Percentiles rank a stretch among this genome's conserved stretches.
phyloP scores from a whole-genome alignment of 2,888 invertebrate species.

The Latheticus oryzae region DNA sequence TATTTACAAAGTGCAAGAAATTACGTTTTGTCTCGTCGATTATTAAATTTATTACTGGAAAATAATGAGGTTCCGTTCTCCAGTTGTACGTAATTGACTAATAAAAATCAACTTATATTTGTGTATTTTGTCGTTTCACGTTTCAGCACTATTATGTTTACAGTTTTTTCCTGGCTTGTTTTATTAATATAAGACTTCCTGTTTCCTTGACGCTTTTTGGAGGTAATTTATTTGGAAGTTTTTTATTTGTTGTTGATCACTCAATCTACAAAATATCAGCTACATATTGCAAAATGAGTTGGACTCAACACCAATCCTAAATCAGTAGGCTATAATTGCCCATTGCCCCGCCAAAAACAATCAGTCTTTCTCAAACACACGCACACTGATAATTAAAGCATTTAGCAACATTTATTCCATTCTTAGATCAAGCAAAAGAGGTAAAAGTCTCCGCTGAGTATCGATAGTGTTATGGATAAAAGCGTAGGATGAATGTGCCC shows the following conservation, averaged over 20 bases:
- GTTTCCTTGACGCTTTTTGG: too few relatives aligned
- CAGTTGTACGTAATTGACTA: slow-evolving; percentile 11
- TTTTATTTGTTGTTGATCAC: too few relatives aligned
- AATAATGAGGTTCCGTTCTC: slow-evolving; percentile 15
- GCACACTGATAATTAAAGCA: slow-evolving; percentile 29
- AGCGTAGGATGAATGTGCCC: slow-evolving; percentile 49
- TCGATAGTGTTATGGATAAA: slow-evolving; percentile 47
- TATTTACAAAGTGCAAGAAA: neutral
- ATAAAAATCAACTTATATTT: slow-evolving; percentile 12
- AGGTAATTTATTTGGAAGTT: too few relatives aligned
- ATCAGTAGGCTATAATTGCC: too few relatives aligned
- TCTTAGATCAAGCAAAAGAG: too few relatives aligned
- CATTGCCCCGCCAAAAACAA: slow-evolving; percentile 34
- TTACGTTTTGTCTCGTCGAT: slow-evolving; percentile 10
- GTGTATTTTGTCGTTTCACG: slow-evolving; percentile 10
- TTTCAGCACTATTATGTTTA: slow-evolving; percentile 1
- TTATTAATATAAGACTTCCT: too few relatives aligned
- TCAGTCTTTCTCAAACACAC: too few relatives aligned
- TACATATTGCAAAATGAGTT: too few relatives aligned
- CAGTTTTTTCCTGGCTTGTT: neutral
- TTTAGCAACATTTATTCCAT: slow-evolving; percentile 32
- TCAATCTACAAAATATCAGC: too few relatives aligned
- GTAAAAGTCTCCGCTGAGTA: slow-evolving; percentile 40
- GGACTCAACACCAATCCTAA: too few relatives aligned
- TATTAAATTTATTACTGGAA: slow-evolving; percentile 11